These are phyloP conservation scores for Alouatta palliata DNA, from an alignment of 2,113 vertebrate species.

Conservation along the genomic window DNA sequence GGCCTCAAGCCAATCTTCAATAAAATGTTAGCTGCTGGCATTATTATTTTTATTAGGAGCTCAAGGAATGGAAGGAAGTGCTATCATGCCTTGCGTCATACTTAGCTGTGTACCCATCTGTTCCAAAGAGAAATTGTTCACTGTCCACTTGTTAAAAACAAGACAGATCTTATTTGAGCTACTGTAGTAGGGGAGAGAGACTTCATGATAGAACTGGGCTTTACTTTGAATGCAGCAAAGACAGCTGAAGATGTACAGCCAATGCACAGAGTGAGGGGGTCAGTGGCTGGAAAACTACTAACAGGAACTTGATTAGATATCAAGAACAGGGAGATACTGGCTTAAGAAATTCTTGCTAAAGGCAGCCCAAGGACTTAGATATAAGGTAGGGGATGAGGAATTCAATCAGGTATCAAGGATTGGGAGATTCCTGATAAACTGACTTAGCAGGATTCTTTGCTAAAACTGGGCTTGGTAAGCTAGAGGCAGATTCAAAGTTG, in stretches of 20 bases:
- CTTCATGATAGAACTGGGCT: background rate
- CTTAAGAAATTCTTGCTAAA: background rate
- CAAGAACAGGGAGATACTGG: background rate
- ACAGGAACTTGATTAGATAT: background rate
- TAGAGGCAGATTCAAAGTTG: background rate
- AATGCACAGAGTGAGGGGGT: background rate
- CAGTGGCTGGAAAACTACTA: background rate
- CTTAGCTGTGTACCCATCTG: background rate
- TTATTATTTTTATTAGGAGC: constrained; percentile 2
- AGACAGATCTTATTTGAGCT: constrained; percentile 32
- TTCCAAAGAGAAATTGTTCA: constrained; percentile 6
- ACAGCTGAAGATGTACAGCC: background rate
- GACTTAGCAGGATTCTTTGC: background rate
- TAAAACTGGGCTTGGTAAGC: background rate
- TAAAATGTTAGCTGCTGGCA: background rate
- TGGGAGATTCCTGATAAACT: background rate
- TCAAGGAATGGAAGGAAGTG: constrained; percentile 22
- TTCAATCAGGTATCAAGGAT: background rate
- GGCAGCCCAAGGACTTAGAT: background rate
- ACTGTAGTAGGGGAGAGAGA: background rate
- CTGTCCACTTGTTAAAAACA: background rate
- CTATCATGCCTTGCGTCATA: background rate
- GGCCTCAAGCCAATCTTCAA: background rate
- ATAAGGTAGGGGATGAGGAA: background rate
- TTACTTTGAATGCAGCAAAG: background rate